Percentiles rank a stretch among this genome's conserved stretches.
Conservation (phyloP, 2,888 invertebrate species). For the Megalurothrips usitatus region DNA sequence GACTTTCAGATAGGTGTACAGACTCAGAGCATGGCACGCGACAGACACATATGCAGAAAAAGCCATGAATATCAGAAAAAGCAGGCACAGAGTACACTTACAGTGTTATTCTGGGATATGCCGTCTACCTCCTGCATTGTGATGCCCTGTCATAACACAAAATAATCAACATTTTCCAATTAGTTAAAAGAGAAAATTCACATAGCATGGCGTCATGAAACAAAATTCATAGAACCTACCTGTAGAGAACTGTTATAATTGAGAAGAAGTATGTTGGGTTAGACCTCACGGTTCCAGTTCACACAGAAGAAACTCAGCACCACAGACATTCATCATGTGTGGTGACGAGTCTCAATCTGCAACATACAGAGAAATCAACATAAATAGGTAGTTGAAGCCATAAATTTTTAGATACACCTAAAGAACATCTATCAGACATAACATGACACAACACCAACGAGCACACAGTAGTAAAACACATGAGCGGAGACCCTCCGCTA, state of each 20-base stretch:
- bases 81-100: slow-evolving; percentile 44
- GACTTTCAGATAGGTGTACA: background rate
- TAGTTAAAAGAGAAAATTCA: background rate
- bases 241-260: background rate
- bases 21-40: background rate
- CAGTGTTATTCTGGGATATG: slow-evolving; percentile 55
- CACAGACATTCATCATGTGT: slow-evolving; percentile 19
- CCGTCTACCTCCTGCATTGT: slow-evolving; percentile 59
- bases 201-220: background rate
- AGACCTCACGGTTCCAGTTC: slow-evolving; percentile 19
- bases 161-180: background rate
- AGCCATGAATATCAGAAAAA: background rate
- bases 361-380: background rate
- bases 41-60: background rate
- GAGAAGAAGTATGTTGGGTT: background rate
- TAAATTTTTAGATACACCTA: too few species aligned
- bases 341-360: slow-evolving; percentile 19
- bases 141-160: slow-evolving; percentile 41
- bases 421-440: too few species aligned
- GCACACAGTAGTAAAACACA: too few species aligned
- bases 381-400: too few species aligned
- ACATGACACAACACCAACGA: too few species aligned
- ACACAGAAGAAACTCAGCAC: slow-evolving; percentile 7
- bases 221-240: background rate
- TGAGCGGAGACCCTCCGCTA: too few species aligned